Evolutionary conservation across 2,797 vertebrate genomes (phyloP), one percentile per base, ranked within the genome.

Genomic region (Novumbra hubbsi): DNA sequence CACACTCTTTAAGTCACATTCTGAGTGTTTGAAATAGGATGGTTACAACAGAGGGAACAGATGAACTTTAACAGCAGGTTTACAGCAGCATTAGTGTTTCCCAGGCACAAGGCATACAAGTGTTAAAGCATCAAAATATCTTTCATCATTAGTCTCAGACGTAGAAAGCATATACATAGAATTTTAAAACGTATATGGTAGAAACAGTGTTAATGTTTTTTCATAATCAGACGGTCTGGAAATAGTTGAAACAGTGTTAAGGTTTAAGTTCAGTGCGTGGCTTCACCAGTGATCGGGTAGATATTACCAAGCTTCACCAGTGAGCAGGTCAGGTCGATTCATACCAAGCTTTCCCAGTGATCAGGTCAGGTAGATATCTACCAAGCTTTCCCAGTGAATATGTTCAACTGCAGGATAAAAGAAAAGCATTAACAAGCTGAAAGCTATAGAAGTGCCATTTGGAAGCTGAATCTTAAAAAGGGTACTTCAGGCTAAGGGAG

Each of bases 341-440:
- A n/a, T n/a, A n/a, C n/a, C n/a, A n/a, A n/a, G 67, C 24, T 52
- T 50, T 17, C 32, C 27, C 68, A 70, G 45, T 70, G 68, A 68
- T 57, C 72, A 17, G 68, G 17, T 12, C n/a, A n/a, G n/a, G n/a
- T n/a, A 9, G 67, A 73, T 49, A 64, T 75, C n/a, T 65, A 69
- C 63, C 34, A 77, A n/a, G 75, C 41, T 74, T 77, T n/a, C 79
- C 75, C 85, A 90, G 85, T 77, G 86, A 84, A n/a, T n/a, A n/a
- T 74, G 68, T 75, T 81, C 63, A 72, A 68, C 84, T 81, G 73
- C 48, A 50, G 38, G 38, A 34, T 32, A 41, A 55, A n/a, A 38
- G 28, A 67, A 19, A 67, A 60, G 9, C 24, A 2, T 60, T 24
- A 11, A 60, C 55, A 60, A 55, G 52, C 19, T 3, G 15, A 55